Base-by-base conservation (phyloP, 35 echinoderm and acorn worm genomes). In the Amphiura filiformis region DNA sequence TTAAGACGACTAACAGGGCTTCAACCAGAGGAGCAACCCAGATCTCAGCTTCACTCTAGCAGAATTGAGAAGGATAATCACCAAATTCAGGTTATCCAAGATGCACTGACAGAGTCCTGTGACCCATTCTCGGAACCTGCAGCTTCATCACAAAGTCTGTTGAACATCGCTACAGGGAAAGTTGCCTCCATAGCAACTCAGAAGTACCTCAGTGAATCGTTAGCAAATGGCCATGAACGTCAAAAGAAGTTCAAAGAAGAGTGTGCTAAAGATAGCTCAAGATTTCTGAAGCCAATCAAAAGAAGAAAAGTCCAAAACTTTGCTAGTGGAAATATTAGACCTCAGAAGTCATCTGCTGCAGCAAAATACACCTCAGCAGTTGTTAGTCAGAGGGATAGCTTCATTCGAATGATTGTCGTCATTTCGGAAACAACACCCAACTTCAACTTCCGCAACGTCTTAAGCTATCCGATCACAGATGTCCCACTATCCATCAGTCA, bases 241-340 rank as follows among this genome's bases (percentile, higher is more conserved):
- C 64, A 57, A 61, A 13, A 70, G 37, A 57, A 90, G 56, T 86
- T 94, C 32, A 82, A 86, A 38, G 83, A 82, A 44, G 92, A 90
- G 80, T 94, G 92, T 76, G 49, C 39, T 20, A 37, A 34, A 18
- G 82, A 90, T 83, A 36, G 12, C 0, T 37, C 76, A 36, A 64
- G 56, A 38, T 90, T 90, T 56, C n/a, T 94, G 52, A 90, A 90
- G 42, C 81, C 92, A 36, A 56, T 94, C 32, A 15, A 75, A 82
- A 75, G 92, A 35, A 87, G 56, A 9, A 94, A 86, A 44, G 84
- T 86, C 33, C 38, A n/a, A 39, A 90, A 94, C 56, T 94, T 90
- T 82, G 82, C 92, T 31, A 39, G 38, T 33, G 88, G 87, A 64
- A 94, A 90, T 23, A 23, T 37, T 13, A 86, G 26, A 47, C 41